These are phyloP conservation scores for Rhinoderma darwinii DNA, from an alignment of 2,113 vertebrate genomes.

Conservation along the genomic window DNA sequence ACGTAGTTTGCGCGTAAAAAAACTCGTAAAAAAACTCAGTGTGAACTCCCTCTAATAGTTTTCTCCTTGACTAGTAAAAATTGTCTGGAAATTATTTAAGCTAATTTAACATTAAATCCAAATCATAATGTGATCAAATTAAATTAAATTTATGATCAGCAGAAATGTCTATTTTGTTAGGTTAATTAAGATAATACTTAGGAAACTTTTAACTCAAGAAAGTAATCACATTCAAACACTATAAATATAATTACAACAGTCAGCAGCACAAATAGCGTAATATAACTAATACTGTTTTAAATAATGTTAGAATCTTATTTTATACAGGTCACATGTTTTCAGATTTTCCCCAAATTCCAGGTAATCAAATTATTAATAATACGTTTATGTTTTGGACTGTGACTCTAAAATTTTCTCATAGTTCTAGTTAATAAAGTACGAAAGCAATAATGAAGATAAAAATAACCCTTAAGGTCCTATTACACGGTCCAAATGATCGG, in stretches of 20 bases:
- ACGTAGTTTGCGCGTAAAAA: too few species aligned
- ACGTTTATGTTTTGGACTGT: too few species aligned
- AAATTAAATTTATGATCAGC: not conserved
- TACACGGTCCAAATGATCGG: too few species aligned
- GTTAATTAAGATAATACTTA: not conserved
- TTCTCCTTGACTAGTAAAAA: not conserved
- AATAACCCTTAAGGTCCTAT: too few species aligned
- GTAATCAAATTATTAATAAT: too few species aligned
- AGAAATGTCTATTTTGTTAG: not conserved
- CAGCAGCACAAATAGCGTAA: not conserved
- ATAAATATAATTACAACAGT: not conserved
- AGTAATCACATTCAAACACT: not conserved
- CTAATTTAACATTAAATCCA: not conserved
- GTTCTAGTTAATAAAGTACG: too few species aligned
- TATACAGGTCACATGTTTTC: too few species aligned
- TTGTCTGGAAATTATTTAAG: not conserved
- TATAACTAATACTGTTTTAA: not conserved
- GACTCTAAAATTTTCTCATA: too few species aligned
- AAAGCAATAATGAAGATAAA: too few species aligned
- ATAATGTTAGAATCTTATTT: too few species aligned
- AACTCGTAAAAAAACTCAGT: too few species aligned
- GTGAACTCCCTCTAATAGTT: not conserved
- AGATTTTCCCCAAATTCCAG: too few species aligned
- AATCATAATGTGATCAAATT: not conserved
- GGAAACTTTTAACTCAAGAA: not conserved